phyloP scores from a whole-genome alignment of 2,113 vertebrate genomes.

The Malurus elegans region DNA sequence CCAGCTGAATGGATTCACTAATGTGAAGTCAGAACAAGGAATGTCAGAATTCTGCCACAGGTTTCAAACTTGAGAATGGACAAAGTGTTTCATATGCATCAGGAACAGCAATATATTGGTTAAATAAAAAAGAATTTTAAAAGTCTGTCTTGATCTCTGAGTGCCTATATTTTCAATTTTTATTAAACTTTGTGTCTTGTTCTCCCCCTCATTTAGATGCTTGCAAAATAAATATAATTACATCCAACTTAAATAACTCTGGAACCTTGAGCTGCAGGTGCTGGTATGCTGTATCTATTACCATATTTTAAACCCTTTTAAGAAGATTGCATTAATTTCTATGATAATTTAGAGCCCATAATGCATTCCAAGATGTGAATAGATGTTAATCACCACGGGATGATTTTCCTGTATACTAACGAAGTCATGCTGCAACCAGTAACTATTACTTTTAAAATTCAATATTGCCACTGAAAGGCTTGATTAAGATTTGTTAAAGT shows the following conservation, averaged over 20 bases:
- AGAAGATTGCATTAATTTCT: constrained; percentile 85
- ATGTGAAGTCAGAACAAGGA: background rate
- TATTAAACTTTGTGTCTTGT: constrained; percentile 70
- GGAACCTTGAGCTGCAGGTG: constrained; percentile 83
- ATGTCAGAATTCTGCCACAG: background rate
- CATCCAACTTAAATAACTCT: constrained; percentile 80
- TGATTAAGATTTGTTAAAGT: constrained; percentile 69
- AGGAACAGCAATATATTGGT: background rate
- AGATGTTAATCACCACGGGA: constrained; percentile 80
- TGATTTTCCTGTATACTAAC: constrained; percentile 67
- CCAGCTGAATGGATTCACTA: background rate
- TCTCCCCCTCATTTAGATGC: constrained; percentile 64
- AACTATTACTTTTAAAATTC: constrained; percentile 74
- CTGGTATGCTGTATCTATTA: constrained; percentile 83
- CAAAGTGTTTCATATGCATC: background rate
- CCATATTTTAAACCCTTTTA: constrained; percentile 84
- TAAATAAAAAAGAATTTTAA: constrained; percentile 29
- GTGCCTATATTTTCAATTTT: constrained; percentile 69
- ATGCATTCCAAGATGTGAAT: constrained; percentile 80
- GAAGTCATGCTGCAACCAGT: constrained; percentile 71
- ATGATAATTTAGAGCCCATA: constrained; percentile 80
- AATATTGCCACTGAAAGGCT: constrained; percentile 70
- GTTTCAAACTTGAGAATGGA: background rate
- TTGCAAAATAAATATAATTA: constrained; percentile 85
- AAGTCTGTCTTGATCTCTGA: constrained; percentile 61